Conservation (phyloP, 2,113 vertebrate genomes). For the Colius striatus region DNA sequence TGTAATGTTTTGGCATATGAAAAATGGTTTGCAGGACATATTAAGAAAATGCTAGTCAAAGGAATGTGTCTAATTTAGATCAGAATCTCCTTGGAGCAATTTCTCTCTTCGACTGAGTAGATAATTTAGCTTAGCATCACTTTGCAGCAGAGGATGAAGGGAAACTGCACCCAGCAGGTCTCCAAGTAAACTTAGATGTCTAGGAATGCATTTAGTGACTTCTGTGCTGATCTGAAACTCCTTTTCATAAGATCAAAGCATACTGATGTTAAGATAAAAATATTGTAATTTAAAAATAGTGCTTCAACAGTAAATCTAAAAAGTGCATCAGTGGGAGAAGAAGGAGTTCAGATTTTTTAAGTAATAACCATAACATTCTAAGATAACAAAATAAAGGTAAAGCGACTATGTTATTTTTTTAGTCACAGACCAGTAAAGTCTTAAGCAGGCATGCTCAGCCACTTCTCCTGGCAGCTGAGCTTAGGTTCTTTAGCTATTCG, state of each 20-base stretch:
- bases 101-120: slow-evolving; percentile 7
- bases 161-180: neutral
- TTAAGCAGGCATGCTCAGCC: neutral
- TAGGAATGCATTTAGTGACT: neutral
- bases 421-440: neutral
- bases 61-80: slow-evolving; percentile 38
- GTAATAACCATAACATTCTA: neutral
- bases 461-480: neutral
- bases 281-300: neutral
- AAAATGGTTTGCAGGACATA: slow-evolving; percentile 40
- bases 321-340: neutral
- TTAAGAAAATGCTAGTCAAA: slow-evolving; percentile 16
- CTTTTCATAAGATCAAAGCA: neutral
- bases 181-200: neutral
- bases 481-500: neutral
- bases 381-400: neutral
- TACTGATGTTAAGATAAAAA: neutral
- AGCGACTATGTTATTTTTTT: neutral
- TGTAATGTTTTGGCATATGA: slow-evolving; percentile 40
- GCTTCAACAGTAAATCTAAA: neutral
- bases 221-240: neutral
- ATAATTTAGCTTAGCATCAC: slow-evolving; percentile 35
- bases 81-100: slow-evolving; percentile 29
- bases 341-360: neutral
- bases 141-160: neutral